These are phyloP conservation scores for Barnardius zonarius DNA, from an alignment of 2,113 vertebrate genomes.

Conservation along the genomic window DNA sequence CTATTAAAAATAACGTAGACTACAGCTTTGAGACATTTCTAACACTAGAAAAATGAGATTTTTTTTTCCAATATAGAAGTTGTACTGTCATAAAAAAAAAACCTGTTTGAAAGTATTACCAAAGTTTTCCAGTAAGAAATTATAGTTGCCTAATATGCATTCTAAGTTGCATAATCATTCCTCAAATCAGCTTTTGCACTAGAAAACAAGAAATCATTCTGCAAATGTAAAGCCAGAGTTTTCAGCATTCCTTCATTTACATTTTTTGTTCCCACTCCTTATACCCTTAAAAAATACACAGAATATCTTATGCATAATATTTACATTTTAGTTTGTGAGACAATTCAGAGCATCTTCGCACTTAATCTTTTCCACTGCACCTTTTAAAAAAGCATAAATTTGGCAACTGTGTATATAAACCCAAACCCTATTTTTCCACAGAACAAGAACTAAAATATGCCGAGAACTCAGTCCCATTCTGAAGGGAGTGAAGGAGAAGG, in stretches of 20 bases:
- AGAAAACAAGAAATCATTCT: not conserved
- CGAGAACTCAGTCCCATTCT: accelerated
- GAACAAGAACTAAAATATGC: not conserved
- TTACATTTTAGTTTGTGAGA: not conserved
- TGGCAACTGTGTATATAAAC: not conserved
- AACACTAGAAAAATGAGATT: not conserved
- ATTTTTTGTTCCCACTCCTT: not conserved
- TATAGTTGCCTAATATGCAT: not conserved
- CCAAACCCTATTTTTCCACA: not conserved
- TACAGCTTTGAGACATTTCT: not conserved
- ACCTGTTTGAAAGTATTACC: not conserved
- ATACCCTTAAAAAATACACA: not conserved
- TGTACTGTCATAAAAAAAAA: not conserved
- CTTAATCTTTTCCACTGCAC: not conserved
- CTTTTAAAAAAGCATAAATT: not conserved
- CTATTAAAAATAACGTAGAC: not conserved
- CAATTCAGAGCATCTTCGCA: not conserved
- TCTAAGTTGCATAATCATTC: not conserved
- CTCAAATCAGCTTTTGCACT: not conserved
- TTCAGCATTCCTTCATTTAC: not conserved
- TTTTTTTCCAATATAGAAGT: not conserved
- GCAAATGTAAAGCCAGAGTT: not conserved
- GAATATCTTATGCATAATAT: not conserved
- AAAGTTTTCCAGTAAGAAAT: not conserved
- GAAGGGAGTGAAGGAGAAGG: not conserved